A percentile compares a stretch with the other conserved stretches of the same genome.
Evolutionary conservation across 2,113 vertebrate genomes (phyloP).

Genomic region (Neodon shergylaensis): DNA sequence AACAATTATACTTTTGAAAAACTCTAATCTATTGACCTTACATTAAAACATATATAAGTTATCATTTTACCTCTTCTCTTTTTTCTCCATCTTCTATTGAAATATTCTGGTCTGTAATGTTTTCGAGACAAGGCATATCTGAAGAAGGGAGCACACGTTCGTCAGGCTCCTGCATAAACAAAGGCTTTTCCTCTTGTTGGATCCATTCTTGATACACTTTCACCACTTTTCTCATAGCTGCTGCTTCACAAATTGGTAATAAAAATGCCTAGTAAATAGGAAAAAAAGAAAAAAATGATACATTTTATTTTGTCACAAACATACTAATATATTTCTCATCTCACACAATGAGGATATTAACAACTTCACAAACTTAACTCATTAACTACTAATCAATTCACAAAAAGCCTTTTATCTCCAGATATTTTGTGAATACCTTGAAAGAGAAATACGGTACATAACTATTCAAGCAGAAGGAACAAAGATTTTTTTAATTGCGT

Average conservation of each 20-base stretch:
- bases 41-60: neutral
- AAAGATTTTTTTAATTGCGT: neutral
- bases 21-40: constrained; percentile 56
- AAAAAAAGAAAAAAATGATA: constrained; percentile 30
- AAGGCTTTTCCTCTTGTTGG: constrained; percentile 96
- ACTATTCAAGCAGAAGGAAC: neutral
- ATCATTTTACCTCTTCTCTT: constrained; percentile 86
- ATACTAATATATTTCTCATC: constrained; percentile 23
- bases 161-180: constrained; percentile 97
- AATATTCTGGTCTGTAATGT: constrained; percentile 83
- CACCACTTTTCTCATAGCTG: constrained; percentile 97
- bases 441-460: neutral
- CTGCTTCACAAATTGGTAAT: constrained; percentile 97
- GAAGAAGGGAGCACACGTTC: constrained; percentile 86
- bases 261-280: constrained; percentile 91
- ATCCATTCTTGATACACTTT: constrained; percentile 99
- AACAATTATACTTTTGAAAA: neutral
- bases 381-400: neutral
- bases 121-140: constrained; percentile 84
- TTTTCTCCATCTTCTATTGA: constrained; percentile 89
- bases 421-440: constrained; percentile 15
- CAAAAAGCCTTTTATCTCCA: neutral
- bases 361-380: constrained; percentile 3
- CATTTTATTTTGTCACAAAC: constrained; percentile 40
- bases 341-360: constrained; percentile 16